Base-by-base conservation (phyloP, 2,888 invertebrate species). In the Heliconius charithonia region DNA sequence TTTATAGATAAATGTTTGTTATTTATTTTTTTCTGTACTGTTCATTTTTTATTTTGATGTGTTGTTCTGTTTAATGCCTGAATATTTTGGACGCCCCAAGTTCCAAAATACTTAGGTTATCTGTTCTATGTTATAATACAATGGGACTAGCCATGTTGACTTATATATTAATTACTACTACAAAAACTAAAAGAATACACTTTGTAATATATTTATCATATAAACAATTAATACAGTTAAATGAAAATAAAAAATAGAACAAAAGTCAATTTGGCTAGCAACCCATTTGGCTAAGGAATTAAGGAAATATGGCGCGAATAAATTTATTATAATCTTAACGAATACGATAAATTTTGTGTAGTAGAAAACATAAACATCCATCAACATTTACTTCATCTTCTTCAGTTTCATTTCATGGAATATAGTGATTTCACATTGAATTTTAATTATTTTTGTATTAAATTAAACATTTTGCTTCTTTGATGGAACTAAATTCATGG, bases 1-100 rank as follows among this genome's bases (percentile, higher is more conserved):
- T 37, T n/a, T 66, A 66, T 37, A 32, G 66, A 66, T 37, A 37
- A 22, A n/a, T 66, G 37, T 70, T 74, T 74, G 76, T 69, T 25
- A 22, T n/a, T 16, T 75, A n/a, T 10, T 41, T 19, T 25, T 10
- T 45, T 45, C 45, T 66, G 66, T 66, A 66, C 10, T 66, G 66
- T 66, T 65, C 19, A 9, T 32, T 19, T 66, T 32, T 66, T 66
- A 32, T 66, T 66, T 66, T 66, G 22, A 66, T 19, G 66, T 66
- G 32, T 66, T 37, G 37, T 66, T 37, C 37, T 66, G 12, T 66
- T 66, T 32, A n/a, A 37, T 37, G n/a, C 32, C 4, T 66, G 37
- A 66, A 37, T 66, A n/a, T 16, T 32, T 37, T 37, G 32, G 65
- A 65, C 29, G 16, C 19, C 7, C 10, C 19, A 16, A 19, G 19